Conservation (phyloP, 2,797 vertebrate genomes). For the Hydrophis major region DNA sequence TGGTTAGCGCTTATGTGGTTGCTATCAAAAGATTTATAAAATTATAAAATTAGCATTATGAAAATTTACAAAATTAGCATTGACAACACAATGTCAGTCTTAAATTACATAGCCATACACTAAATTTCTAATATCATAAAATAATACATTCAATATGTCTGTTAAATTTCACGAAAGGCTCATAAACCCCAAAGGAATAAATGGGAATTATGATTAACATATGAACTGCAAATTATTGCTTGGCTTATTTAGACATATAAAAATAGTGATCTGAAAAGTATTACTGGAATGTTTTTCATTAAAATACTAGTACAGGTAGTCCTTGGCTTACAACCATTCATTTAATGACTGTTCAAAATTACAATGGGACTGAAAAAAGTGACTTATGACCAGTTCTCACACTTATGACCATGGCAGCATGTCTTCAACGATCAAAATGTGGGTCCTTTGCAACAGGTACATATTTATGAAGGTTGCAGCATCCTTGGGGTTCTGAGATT, state of each 20-base stretch:
- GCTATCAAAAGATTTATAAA: neutral
- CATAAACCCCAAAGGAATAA: neutral
- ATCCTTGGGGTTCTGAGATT: neutral
- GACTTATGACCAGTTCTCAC: neutral
- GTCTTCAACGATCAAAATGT: neutral
- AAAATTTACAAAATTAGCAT: neutral
- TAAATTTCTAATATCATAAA: neutral
- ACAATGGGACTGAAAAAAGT: neutral
- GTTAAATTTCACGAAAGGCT: neutral
- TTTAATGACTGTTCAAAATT: neutral
- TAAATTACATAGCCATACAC: neutral
- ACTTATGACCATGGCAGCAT: neutral
- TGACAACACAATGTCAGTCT: neutral
- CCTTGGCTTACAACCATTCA: neutral
- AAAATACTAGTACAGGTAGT: neutral
- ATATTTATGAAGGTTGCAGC: neutral
- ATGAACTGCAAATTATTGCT: neutral
- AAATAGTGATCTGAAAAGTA: neutral
- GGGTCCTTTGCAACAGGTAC: neutral
- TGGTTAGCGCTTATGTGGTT: neutral
- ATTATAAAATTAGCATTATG: neutral
- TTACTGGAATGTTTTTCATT: neutral
- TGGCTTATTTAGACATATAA: neutral
- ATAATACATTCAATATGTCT: neutral
- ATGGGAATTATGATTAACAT: neutral